A percentile compares a stretch with the other conserved stretches of the same genome.
These are phyloP conservation scores for Poliocrania exsul DNA, from an alignment of 2,797 vertebrate species.

Conservation along the genomic window DNA sequence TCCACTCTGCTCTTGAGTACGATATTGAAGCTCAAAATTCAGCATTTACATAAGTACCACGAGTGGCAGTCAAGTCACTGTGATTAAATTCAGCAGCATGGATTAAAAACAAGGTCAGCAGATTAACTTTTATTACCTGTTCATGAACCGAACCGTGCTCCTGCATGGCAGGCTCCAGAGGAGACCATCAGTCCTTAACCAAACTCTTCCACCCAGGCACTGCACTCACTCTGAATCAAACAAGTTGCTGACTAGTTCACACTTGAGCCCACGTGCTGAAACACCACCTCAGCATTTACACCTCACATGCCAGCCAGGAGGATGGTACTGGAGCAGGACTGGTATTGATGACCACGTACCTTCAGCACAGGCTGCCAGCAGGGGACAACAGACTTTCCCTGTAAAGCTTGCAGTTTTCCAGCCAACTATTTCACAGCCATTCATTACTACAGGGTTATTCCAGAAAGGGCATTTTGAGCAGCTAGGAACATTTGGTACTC, in stretches of 20 bases:
- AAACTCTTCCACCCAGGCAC: not conserved
- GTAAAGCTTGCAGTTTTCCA: not conserved
- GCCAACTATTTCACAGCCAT: not conserved
- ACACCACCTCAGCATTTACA: not conserved
- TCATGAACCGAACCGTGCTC: not conserved
- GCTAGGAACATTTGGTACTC: not conserved
- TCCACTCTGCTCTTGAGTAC: fast-evolving
- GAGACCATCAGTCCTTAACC: conserved; percentile 5
- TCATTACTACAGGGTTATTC: not conserved
- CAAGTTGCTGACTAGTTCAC: not conserved
- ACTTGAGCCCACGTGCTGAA: not conserved
- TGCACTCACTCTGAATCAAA: not conserved
- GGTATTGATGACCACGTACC: not conserved
- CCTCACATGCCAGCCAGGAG: not conserved
- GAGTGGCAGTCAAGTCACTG: not conserved
- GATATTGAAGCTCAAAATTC: not conserved
- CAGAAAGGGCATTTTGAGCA: not conserved
- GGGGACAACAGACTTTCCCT: not conserved
- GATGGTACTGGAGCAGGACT: not conserved
- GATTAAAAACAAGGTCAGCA: conserved; percentile 38
- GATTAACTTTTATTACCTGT: conserved; percentile 38
- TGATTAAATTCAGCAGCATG: not conserved
- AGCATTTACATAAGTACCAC: not conserved
- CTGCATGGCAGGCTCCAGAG: not conserved
- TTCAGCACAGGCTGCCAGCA: not conserved